Conservation (phyloP, 2,113 vertebrate species). For the Benitochromis conjunctus region DNA sequence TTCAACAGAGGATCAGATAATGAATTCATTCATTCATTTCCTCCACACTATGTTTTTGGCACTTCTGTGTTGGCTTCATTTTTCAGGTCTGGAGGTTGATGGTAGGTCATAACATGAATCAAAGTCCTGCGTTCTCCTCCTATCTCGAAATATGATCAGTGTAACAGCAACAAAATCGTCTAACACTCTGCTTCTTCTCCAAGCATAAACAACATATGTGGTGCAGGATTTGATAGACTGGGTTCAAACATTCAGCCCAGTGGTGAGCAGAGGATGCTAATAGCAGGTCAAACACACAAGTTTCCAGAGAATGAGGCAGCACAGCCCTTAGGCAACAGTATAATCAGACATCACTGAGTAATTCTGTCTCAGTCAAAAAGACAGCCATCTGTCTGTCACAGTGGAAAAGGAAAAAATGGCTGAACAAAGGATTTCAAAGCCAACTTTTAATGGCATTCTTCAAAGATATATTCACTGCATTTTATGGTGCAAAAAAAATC, state of each 20-base stretch:
- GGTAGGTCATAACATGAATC: neutral
- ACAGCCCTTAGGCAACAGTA: neutral
- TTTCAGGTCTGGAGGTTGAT: neutral
- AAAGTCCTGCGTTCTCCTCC: neutral
- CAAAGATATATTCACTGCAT: neutral
- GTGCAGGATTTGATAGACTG: neutral
- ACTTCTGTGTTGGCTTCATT: neutral
- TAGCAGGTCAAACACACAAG: neutral
- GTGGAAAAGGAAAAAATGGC: neutral
- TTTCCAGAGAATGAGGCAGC: neutral
- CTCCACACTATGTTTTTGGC: neutral
- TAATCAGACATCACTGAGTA: neutral
- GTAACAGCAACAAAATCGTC: neutral
- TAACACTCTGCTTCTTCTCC: neutral
- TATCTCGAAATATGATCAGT: neutral
- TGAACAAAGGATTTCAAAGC: neutral
- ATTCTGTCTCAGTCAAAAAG: neutral
- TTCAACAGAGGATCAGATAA: neutral
- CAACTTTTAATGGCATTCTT: neutral
- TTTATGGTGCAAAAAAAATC: neutral
- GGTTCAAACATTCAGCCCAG: neutral
- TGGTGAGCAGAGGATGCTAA: neutral
- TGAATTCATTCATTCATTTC: neutral
- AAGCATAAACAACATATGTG: neutral
- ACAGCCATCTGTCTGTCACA: neutral